Evolutionary conservation across 2,113 vertebrate species (phyloP).

Genomic region (Eulemur rufifrons): DNA sequence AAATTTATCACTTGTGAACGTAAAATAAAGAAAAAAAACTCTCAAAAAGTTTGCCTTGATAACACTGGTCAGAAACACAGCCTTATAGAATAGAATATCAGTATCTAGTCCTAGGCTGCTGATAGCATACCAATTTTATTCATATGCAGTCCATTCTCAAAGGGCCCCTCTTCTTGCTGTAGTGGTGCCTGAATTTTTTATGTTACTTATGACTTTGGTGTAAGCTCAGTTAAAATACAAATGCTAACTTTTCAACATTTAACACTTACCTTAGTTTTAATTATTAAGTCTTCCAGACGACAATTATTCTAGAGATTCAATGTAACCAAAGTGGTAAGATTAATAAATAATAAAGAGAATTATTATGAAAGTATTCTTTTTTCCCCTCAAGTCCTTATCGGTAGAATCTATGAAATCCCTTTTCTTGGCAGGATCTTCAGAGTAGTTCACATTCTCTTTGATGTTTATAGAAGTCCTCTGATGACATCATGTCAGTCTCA

Average conservation of each 20-base stretch:
- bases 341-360: not conserved
- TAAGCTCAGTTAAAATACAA: conserved; percentile 10
- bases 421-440: not conserved
- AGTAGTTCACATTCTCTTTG: not conserved
- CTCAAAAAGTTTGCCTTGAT: not conserved
- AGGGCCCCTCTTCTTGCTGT: not conserved
- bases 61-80: not conserved
- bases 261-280: conserved; percentile 1
- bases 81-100: not conserved
- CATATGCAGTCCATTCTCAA: not conserved
- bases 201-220: not conserved
- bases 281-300: not conserved
- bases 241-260: not conserved
- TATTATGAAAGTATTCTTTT: not conserved
- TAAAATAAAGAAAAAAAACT: not conserved
- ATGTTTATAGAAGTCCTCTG: not conserved
- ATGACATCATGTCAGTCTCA: not conserved
- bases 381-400: not conserved
- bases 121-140: not conserved
- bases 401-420: not conserved
- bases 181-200: not conserved
- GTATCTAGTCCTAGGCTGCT: not conserved
- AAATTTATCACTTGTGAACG: not conserved
- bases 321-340: not conserved
- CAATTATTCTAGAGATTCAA: not conserved